These are phyloP conservation scores for Seira sanloemensis DNA, from an alignment of 2,888 invertebrate genomes.

Conservation along the genomic window DNA sequence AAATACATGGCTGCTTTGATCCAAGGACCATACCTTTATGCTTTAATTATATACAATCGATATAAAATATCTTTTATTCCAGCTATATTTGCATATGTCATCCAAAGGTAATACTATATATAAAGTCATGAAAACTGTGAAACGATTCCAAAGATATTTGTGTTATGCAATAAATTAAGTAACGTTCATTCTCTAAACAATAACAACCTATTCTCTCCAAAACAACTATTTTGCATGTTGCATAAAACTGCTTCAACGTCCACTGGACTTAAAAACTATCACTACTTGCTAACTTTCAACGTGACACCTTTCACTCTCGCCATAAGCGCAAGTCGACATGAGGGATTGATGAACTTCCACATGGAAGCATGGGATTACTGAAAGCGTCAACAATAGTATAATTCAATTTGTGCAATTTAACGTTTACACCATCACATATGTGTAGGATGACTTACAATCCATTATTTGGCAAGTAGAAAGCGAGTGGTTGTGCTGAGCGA, in stretches of 20 bases:
- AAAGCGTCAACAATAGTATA: neutral
- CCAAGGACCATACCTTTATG: too few relatives aligned
- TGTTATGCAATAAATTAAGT: neutral
- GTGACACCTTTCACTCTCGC: too few relatives aligned
- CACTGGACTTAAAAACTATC: too few relatives aligned
- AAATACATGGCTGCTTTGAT: too few relatives aligned
- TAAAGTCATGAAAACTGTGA: too few relatives aligned
- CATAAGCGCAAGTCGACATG: constrained; percentile 63
- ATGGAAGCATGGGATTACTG: constrained; percentile 71
- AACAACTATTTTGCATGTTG: neutral
- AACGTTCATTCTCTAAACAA: neutral
- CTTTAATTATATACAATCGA: too few relatives aligned
- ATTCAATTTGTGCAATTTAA: constrained; percentile 19
- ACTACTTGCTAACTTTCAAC: too few relatives aligned
- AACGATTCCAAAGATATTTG: constrained; percentile 9
- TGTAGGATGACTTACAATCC: constrained; percentile 73
- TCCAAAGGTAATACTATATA: too few relatives aligned
- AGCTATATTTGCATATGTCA: too few relatives aligned
- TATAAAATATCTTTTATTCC: too few relatives aligned
- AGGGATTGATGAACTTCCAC: constrained; percentile 70
- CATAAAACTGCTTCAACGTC: too few relatives aligned
- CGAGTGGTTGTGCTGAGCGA: constrained; percentile 79
- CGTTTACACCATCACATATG: too few relatives aligned
- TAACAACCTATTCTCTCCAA: neutral
- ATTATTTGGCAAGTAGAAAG: constrained; percentile 70